Percentiles rank a stretch among this genome's conserved stretches.
phyloP scores from a whole-genome alignment of 2,888 invertebrate genomes.

The Ophion ellenae region DNA sequence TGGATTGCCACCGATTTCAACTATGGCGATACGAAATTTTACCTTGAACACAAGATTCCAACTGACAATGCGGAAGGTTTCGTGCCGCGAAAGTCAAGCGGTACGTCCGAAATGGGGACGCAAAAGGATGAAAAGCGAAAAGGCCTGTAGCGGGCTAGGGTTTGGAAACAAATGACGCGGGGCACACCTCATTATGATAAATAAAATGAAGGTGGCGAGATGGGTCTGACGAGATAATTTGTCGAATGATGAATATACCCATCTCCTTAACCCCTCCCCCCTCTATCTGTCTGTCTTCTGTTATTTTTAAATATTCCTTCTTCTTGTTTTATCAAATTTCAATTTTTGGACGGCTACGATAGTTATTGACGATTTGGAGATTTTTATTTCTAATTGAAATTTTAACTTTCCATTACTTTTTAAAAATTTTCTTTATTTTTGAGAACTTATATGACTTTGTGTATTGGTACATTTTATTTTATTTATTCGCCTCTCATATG shows the following conservation, averaged over 20 bases:
- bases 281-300: too few relatives aligned
- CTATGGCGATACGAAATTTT: neutral
- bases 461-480: too few relatives aligned
- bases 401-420: too few relatives aligned
- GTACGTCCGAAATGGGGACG: neutral
- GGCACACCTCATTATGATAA: neutral
- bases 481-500: too few relatives aligned
- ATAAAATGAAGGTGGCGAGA: neutral
- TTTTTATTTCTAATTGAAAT: too few relatives aligned
- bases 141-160: neutral
- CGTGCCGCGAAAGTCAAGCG: neutral
- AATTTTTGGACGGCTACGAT: too few relatives aligned
- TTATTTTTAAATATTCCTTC: too few relatives aligned
- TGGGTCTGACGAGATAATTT: neutral
- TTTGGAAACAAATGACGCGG: neutral
- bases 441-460: too few relatives aligned
- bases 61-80: neutral
- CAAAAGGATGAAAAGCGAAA: neutral
- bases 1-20: constrained; percentile 13
- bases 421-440: too few relatives aligned
- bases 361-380: too few relatives aligned
- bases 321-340: too few relatives aligned
- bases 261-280: neutral
- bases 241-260: neutral
- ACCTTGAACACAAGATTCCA: neutral